Conservation (phyloP, 2,888 invertebrate genomes). For the Liodrosophila aerea region DNA sequence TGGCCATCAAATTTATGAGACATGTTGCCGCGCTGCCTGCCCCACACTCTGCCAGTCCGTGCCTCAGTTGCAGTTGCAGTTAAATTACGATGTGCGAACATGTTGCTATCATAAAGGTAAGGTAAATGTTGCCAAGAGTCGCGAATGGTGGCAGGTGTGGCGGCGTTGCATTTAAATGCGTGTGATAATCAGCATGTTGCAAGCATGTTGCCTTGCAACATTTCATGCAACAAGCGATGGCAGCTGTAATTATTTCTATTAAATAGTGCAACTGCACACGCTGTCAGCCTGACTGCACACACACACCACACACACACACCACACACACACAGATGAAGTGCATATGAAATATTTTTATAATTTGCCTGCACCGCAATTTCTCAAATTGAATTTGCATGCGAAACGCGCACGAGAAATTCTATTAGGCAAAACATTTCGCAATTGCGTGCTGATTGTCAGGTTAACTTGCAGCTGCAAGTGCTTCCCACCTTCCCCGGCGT, state of each 20-base stretch:
- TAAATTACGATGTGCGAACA: slow-evolving; percentile 72
- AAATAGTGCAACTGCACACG: slow-evolving; percentile 54
- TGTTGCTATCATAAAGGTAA: slow-evolving; percentile 52
- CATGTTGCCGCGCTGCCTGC: slow-evolving; percentile 62
- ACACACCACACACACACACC: slow-evolving; percentile 11
- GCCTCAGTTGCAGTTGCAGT: slow-evolving; percentile 33
- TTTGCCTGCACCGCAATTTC: slow-evolving; percentile 27
- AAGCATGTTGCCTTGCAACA: slow-evolving; percentile 58
- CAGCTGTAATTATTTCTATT: slow-evolving; percentile 63
- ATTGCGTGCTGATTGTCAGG: slow-evolving; percentile 76
- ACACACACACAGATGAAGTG: not conserved
- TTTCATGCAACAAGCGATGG: slow-evolving; percentile 49
- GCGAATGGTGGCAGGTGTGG: not conserved
- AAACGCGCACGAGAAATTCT: slow-evolving; percentile 71
- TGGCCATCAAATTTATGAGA: slow-evolving; percentile 78
- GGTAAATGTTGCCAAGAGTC: slow-evolving; percentile 41
- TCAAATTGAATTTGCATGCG: slow-evolving; percentile 67
- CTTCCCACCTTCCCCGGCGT: too few species aligned
- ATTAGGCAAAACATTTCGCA: slow-evolving; percentile 75
- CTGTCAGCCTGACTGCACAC: slow-evolving; percentile 58
- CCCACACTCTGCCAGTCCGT: slow-evolving; percentile 4
- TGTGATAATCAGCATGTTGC: slow-evolving; percentile 67
- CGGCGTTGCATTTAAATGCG: slow-evolving; percentile 49
- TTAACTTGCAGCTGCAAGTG: slow-evolving; percentile 20
- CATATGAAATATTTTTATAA: slow-evolving; percentile 27